phyloP scores from a whole-genome alignment of 1,140 invertebrate genomes.

The Scaptomyza montana region DNA sequence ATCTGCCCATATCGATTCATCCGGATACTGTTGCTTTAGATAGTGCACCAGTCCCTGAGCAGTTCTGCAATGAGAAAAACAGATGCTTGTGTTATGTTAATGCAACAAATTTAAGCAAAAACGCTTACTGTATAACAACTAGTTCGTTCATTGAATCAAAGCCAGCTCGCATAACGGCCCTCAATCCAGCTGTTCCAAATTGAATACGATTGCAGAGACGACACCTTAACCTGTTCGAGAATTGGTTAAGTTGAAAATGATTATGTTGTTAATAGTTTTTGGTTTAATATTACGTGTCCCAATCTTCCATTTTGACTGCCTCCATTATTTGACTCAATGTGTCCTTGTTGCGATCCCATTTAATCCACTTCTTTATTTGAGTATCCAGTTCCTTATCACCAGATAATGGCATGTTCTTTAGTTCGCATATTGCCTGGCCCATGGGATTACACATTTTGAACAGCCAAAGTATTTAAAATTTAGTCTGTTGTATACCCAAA shows the following conservation, averaged over 20 bases:
- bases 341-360: constrained; percentile 59
- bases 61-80: constrained; percentile 84
- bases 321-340: constrained; percentile 64
- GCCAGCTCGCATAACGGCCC: constrained; percentile 96
- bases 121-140: constrained; percentile 93
- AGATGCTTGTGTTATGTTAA: too few relatives aligned
- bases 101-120: too few relatives aligned
- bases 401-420: constrained; percentile 52
- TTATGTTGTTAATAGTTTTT: too few relatives aligned
- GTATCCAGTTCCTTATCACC: constrained; percentile 57
- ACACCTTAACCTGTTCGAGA: constrained; percentile 38
- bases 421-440: constrained; percentile 35
- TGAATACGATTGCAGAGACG: constrained; percentile 86
- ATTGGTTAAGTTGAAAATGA: too few relatives aligned
- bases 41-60: constrained; percentile 95
- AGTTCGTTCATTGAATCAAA: constrained; percentile 98
- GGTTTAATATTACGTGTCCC: background rate
- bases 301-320: constrained; percentile 50
- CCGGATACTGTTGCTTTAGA: constrained; percentile 85
- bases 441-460: constrained; percentile 28
- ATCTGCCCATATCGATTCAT: constrained; percentile 83
- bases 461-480: constrained; percentile 20
- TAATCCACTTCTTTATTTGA: constrained; percentile 59
- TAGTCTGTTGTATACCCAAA: background rate
- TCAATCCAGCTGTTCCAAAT: constrained; percentile 95